Evolutionary conservation across 2,888 invertebrate species (phyloP).

Genomic region (Lasioglossum vierecki): DNA sequence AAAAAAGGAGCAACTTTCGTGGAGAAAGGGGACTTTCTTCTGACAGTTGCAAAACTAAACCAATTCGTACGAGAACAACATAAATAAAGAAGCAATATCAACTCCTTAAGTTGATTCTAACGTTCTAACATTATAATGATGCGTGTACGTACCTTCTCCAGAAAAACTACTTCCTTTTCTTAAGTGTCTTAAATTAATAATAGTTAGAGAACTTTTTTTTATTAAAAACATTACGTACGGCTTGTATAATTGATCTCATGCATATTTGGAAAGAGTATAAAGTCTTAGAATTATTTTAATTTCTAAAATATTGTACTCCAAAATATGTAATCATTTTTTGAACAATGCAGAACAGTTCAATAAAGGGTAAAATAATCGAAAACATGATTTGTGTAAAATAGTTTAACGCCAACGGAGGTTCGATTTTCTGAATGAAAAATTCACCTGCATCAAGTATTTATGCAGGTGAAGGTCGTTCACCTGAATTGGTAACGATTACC

Average conservation of each 20-base stretch:
- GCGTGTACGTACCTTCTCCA: too few species aligned
- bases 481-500: constrained; percentile 18
- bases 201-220: neutral
- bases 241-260: neutral
- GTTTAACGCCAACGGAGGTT: neutral
- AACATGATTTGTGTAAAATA: neutral
- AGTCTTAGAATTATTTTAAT: neutral
- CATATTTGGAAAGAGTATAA: neutral
- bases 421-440: neutral
- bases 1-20: constrained; percentile 9
- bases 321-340: neutral
- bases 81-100: neutral
- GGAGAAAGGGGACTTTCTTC: constrained; percentile 21
- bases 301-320: neutral
- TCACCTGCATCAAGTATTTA: neutral
- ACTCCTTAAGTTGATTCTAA: neutral
- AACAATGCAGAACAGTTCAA: neutral
- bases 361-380: neutral
- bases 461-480: constrained; percentile 40
- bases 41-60: constrained; percentile 4
- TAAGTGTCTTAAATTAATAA: too few species aligned
- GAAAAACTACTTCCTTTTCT: too few species aligned
- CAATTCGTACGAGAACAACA: neutral
- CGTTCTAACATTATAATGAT: neutral
- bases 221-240: neutral